These are phyloP conservation scores for Tretioscincus oriximinensis DNA, from an alignment of 2,113 vertebrate species.

Conservation along the genomic window DNA sequence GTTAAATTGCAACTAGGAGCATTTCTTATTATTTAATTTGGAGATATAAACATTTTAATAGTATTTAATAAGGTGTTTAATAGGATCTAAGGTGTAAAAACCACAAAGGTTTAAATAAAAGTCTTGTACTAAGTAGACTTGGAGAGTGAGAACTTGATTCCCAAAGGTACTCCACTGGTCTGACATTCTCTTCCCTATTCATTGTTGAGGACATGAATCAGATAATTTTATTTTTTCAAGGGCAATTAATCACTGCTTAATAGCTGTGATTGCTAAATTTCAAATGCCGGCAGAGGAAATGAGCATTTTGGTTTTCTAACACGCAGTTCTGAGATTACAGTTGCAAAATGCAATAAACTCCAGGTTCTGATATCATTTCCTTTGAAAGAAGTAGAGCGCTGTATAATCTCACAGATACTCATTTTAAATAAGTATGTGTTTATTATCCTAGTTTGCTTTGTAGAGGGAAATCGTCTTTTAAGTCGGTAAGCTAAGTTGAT, in stretches of 20 bases:
- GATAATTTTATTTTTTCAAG: conserved; percentile 8
- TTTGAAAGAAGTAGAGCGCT: neutral
- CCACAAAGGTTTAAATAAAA: neutral
- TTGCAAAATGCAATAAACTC: neutral
- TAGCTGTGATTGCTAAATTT: neutral
- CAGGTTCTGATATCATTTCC: neutral
- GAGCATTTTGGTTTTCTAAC: neutral
- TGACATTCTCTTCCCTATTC: neutral
- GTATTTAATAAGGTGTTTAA: neutral
- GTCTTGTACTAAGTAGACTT: neutral
- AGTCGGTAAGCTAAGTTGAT: neutral
- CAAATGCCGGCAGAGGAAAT: neutral
- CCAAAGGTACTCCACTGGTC: neutral
- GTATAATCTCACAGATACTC: neutral
- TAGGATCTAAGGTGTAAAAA: conserved; percentile 4
- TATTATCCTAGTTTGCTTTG: neutral
- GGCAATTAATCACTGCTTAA: neutral
- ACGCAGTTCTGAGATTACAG: neutral
- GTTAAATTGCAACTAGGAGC: neutral
- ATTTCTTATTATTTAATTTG: neutral
- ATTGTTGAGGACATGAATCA: neutral
- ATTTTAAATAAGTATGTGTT: neutral
- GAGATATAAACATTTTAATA: neutral
- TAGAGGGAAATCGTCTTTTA: conserved; percentile 7
- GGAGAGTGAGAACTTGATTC: neutral